Evolutionary conservation across 2,888 invertebrate genomes (phyloP), one percentile per base, ranked within the genome.

Genomic region (Dicranocentrus wangi): DNA sequence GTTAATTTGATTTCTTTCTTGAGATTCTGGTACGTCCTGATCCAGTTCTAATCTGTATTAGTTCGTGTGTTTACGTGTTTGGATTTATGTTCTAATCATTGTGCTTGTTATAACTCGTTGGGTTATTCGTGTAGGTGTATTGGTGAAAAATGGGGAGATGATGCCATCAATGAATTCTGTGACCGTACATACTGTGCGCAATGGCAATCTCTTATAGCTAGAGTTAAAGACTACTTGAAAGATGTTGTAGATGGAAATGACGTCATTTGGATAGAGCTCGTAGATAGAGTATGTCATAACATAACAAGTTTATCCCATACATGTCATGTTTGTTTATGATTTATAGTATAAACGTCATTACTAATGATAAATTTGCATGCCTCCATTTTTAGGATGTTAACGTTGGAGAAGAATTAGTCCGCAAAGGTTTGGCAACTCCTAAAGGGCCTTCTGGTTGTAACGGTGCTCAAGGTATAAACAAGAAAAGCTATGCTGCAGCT

Each of bases 161-260:
- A 89, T 58, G 87, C 88, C 7, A 87, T 86, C 84, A 88, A 86
- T 69, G 85, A 83, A 19, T 90, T 90, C 88, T 89, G 89, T 79
- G 87, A 88, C 53, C 81, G 90, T 65, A 88, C 88, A 0, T 87
- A 89, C 82, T 87, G 88, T 75, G 90, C 90, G 5, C 92, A 93
- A 87, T 97, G 96, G 96, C 94, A 94, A 88, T 90, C 93, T 2
- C 88, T 97, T 0, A 91, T 93, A 69, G 94, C 95, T 0, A 92
- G 92, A 86, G 93, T 95, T 19, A 92, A 93, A 73, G 92, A 93
- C 0, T 95, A 94, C 88, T 58, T 84, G 25, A 92, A 86, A 47
- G 92, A 88, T 91, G 91, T 19, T 86, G 88, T 19, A 25, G 83
- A 70, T 76, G 84, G 86, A 91, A 93, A 68, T 58, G 84, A 80